Conservation (phyloP, 1,140 invertebrate species). For the Bilobella aurantiaca region DNA sequence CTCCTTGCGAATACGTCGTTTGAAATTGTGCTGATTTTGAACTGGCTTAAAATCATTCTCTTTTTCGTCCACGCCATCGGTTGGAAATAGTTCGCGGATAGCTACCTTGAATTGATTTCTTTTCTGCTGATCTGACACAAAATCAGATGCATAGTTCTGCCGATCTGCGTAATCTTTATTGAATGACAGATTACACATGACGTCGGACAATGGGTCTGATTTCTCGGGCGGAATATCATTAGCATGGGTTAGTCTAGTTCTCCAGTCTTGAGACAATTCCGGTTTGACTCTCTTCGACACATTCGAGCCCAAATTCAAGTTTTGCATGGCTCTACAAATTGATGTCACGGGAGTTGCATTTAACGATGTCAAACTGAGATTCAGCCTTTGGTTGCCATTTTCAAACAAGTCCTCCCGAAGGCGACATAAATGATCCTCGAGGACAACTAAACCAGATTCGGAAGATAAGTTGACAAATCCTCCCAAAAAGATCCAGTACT, state of each 20-base stretch:
- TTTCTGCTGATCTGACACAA: no score
- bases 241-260: no score
- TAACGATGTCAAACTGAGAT: no score
- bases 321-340: background rate
- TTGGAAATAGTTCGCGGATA: background rate
- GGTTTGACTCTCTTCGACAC: background rate
- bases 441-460: background rate
- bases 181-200: background rate
- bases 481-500: slow-evolving; percentile 19
- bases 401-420: background rate
- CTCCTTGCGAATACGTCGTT: no score
- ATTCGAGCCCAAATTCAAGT: background rate
- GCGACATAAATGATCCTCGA: slow-evolving; percentile 10
- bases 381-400: background rate
- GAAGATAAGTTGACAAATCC: slow-evolving; percentile 11
- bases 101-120: background rate
- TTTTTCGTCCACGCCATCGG: no score
- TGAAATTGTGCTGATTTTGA: no score
- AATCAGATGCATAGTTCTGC: no score
- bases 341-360: background rate
- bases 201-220: no score
- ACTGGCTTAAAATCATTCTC: no score
- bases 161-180: no score
- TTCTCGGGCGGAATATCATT: no score
- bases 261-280: background rate